phyloP scores from a whole-genome alignment of 2,797 vertebrate genomes.

The Pampus argenteus region DNA sequence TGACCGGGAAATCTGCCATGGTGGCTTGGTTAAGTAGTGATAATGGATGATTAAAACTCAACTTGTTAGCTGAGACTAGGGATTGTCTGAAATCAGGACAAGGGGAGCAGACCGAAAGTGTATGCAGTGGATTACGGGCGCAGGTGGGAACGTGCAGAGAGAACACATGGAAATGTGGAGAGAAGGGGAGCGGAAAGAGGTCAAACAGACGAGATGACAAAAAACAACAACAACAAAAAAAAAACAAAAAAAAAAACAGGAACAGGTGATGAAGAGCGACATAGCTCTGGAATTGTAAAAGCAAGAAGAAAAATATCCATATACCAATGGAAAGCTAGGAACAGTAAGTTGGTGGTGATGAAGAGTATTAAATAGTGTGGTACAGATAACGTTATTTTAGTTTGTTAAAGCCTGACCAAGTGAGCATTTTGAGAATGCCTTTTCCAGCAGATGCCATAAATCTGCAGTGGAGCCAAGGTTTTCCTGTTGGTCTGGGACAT shows the following conservation, averaged over 20 bases:
- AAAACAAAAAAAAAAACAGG: too few species aligned
- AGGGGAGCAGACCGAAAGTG: slow-evolving; percentile 35
- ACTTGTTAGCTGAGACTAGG: slow-evolving; percentile 43
- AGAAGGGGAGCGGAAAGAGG: slow-evolving; percentile 13
- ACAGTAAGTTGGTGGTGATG: neutral
- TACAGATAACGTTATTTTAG: slow-evolving; percentile 4
- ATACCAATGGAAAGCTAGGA: neutral
- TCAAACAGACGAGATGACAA: neutral
- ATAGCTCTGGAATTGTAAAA: neutral
- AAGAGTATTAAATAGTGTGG: neutral
- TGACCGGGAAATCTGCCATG: slow-evolving; percentile 22
- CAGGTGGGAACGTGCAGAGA: slow-evolving; percentile 66
- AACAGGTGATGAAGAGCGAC: neutral
- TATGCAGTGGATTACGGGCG: slow-evolving; percentile 63
- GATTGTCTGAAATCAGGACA: slow-evolving; percentile 77
- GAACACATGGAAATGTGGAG: slow-evolving; percentile 47
- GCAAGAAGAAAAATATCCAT: neutral
- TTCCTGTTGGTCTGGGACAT: slow-evolving; percentile 27
- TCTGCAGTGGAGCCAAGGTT: slow-evolving; percentile 15
- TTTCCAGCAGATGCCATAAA: slow-evolving; percentile 32
- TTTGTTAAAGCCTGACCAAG: slow-evolving; percentile 10
- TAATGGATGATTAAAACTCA: slow-evolving; percentile 74
- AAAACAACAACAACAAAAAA: slow-evolving; percentile 13
- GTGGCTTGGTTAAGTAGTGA: slow-evolving; percentile 44
- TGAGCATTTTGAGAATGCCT: slow-evolving; percentile 27